Conservation (phyloP, 2,797 vertebrate species). For the Gallinago solitaria region DNA sequence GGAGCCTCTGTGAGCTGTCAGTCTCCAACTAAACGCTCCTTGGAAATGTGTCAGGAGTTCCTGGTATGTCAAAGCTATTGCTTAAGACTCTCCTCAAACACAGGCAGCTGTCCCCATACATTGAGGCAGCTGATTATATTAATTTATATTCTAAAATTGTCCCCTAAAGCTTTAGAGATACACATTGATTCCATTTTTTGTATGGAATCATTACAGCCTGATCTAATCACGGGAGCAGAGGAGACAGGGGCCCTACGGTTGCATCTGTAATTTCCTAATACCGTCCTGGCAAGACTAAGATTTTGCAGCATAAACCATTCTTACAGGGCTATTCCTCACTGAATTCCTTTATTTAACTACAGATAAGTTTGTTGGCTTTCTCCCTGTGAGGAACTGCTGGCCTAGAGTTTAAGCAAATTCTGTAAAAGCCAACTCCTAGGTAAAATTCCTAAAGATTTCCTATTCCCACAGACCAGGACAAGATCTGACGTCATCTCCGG, state of each 20-base stretch:
- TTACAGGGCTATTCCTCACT: neutral
- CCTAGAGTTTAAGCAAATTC: neutral
- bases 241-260: neutral
- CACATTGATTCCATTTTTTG: neutral
- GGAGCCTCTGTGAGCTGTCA: neutral
- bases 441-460: neutral
- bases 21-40: neutral
- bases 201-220: neutral
- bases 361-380: neutral
- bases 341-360: neutral
- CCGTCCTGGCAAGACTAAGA: neutral
- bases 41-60: neutral
- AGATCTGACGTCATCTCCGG: neutral
- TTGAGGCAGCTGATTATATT: neutral
- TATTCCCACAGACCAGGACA: neutral
- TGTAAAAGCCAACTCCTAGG: neutral
- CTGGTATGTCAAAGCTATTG: neutral
- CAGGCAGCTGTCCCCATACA: neutral
- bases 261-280: neutral
- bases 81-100: neutral
- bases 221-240: neutral
- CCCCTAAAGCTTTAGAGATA: neutral
- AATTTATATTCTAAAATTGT: neutral
- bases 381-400: neutral
- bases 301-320: neutral